Percentiles rank a stretch among this genome's conserved stretches.
phyloP scores from a whole-genome alignment of 2,113 vertebrate genomes.

The Corythoichthys intestinalis region DNA sequence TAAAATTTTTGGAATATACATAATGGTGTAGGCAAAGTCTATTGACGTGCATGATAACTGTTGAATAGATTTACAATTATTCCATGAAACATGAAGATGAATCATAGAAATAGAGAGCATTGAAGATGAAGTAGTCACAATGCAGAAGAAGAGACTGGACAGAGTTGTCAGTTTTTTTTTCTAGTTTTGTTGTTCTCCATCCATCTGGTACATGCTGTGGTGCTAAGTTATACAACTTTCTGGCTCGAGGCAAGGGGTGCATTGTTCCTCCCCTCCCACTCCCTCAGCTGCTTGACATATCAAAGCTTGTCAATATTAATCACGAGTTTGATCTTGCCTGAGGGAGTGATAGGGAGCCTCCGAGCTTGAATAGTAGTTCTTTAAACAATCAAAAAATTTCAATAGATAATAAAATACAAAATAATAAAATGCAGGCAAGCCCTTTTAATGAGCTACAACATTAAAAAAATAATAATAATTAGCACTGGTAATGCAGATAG shows the following conservation, averaged over 20 bases:
- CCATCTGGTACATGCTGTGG: conserved; percentile 18
- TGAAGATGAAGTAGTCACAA: neutral
- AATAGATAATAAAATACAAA: neutral
- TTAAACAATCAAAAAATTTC: neutral
- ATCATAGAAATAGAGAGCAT: neutral
- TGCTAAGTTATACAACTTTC: conserved; percentile 18
- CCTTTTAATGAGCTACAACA: neutral
- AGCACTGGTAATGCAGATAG: neutral
- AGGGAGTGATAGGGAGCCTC: neutral
- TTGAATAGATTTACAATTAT: neutral
- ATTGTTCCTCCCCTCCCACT: conserved; percentile 20
- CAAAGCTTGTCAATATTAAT: conserved; percentile 10
- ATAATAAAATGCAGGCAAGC: neutral
- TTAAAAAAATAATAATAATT: neutral
- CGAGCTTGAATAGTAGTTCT: neutral
- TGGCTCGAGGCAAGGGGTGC: conserved; percentile 13
- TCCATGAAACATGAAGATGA: neutral
- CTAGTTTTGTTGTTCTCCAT: conserved; percentile 4
- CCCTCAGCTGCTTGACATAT: conserved; percentile 3
- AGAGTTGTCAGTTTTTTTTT: neutral
- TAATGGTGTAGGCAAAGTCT: too few relatives aligned
- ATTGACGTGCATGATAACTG: neutral
- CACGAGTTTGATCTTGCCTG: neutral
- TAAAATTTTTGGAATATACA: too few relatives aligned
- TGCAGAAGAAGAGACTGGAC: neutral